Evolutionary conservation across 2,888 invertebrate genomes (phyloP), one percentile per base, ranked within the genome.

Genomic region (Frankliniella intonsa): DNA sequence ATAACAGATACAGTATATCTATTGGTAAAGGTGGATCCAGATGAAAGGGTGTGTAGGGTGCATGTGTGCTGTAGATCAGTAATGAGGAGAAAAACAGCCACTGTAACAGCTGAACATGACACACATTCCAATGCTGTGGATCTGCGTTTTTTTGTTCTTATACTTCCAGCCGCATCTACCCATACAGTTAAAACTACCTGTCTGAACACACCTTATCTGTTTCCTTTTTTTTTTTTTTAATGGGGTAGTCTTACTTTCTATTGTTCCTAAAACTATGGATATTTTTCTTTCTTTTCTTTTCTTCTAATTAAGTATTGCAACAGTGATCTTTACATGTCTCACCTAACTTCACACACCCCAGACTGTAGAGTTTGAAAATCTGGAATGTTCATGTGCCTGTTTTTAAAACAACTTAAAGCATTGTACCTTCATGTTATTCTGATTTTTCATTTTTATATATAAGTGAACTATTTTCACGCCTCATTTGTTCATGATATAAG

Each of bases 361-460:
- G 69, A 76, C 69, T 76, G 25, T 76, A 76, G 69, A 25, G 55
- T 55, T 76, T 22, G 25, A 25, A 76, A 76, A 25, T 76, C 69
- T 76, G 69, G 69, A 76, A 25, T 22, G 25, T 76, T 76, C 12
- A 76, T 76, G 69, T 76, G 69, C 69, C 69, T 76, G 69, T 76
- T 76, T 25, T 22, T 22, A 22, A 25, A 76, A 25, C 25, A 25
- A 25, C 10, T n/a, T 25, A 22, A 76, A 25, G 12, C 25, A 25
- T 76, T 76, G 12, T 76, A 22, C 25, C 25, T 76, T 12, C 25
- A 76, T 76, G 25, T 76, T 76, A 22, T 76, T 76, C 69, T 76
- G 69, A 76, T 76, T 76, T 76, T 76, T 76, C 69, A 76, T 25
- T 76, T 76, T 76, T 76, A 76, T 76, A 76, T 76, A 76, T 22